These are phyloP conservation scores for Amphimallon solstitiale DNA, from an alignment of 2,888 invertebrate genomes.

Conservation along the genomic window DNA sequence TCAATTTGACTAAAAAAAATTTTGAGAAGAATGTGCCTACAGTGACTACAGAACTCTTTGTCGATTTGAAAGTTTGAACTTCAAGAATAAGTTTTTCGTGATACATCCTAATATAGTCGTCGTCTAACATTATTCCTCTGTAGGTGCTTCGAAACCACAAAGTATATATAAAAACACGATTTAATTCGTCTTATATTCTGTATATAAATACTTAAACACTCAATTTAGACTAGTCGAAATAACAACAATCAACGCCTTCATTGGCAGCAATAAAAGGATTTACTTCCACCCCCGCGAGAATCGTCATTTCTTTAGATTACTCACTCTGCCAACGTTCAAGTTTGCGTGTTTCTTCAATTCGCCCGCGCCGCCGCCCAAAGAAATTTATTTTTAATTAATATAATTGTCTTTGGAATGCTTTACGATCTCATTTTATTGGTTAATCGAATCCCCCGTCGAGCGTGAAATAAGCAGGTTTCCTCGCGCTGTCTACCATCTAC, in stretches of 20 bases:
- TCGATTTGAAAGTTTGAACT: too few relatives aligned
- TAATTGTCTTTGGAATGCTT: constrained; percentile 33
- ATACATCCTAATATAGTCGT: too few relatives aligned
- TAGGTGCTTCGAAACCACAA: too few relatives aligned
- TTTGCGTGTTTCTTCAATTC: neutral
- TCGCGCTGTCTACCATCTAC: too few relatives aligned
- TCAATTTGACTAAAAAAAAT: too few relatives aligned
- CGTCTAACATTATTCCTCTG: too few relatives aligned
- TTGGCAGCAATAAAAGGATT: constrained; percentile 28
- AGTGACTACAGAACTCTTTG: too few relatives aligned
- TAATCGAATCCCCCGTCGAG: too few relatives aligned
- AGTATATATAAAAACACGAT: constrained; percentile 11
- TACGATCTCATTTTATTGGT: constrained; percentile 25
- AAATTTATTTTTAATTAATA: constrained; percentile 35
- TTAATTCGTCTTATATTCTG: neutral
- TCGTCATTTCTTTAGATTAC: neutral
- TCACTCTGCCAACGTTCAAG: neutral
- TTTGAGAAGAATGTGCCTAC: too few relatives aligned
- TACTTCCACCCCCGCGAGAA: neutral
- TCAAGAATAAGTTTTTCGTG: too few relatives aligned
- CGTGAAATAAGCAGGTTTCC: too few relatives aligned
- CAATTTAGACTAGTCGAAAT: constrained; percentile 24
- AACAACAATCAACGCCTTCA: constrained; percentile 27
- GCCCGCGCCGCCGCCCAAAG: neutral
- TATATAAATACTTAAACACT: constrained; percentile 24